Evolutionary conservation across 2,797 vertebrate genomes (phyloP).

Genomic region (Microhierax caerulescens): DNA sequence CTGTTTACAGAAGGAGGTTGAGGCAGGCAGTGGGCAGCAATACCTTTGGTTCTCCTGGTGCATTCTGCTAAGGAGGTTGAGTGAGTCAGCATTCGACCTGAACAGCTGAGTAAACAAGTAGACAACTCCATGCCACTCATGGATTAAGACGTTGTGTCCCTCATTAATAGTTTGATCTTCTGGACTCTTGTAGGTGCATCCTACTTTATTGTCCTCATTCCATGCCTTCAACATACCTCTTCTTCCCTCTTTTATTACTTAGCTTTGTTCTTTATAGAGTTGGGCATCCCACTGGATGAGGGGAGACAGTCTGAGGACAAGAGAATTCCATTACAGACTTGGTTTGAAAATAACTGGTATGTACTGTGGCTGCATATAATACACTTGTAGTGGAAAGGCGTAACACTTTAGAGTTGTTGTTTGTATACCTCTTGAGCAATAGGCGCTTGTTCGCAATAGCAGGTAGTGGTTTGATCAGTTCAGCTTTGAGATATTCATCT

Average conservation of each 20-base stretch:
- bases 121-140: background rate
- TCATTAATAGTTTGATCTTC: background rate
- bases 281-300: background rate
- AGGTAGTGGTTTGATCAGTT: background rate
- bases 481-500: background rate
- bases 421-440: background rate
- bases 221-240: background rate
- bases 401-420: background rate
- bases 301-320: background rate
- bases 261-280: background rate
- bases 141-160: background rate
- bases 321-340: background rate
- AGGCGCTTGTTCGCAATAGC: background rate
- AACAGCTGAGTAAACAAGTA: background rate
- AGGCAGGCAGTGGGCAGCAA: background rate
- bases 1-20: background rate
- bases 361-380: background rate
- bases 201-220: background rate
- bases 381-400: background rate
- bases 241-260: background rate
- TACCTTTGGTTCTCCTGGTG: background rate
- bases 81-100: background rate
- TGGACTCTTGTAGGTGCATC: background rate
- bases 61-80: background rate
- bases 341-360: background rate